Percentiles rank a stretch among this genome's conserved stretches.
phyloP scores from a whole-genome alignment of 1,140 invertebrate genomes.

The Drosophila tropicalis region DNA sequence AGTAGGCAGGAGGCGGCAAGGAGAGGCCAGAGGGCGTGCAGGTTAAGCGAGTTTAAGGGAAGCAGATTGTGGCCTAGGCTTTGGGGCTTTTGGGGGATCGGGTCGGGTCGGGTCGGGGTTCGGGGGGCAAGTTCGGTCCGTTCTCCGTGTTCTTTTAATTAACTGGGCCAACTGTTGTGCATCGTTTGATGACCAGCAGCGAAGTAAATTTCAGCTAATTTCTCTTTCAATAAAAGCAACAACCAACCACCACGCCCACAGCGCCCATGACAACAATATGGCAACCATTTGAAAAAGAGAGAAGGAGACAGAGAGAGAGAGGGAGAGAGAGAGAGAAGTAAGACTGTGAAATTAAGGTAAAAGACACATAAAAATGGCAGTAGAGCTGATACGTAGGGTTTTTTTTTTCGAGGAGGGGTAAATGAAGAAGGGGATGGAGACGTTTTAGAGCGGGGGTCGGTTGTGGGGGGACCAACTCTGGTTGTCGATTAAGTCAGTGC shows the following conservation, averaged over 20 bases:
- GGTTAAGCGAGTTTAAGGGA: too few species aligned
- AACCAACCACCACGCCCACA: slow-evolving; percentile 21
- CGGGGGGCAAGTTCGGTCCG: background rate
- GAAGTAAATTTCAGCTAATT: slow-evolving; percentile 75
- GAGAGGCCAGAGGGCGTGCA: too few species aligned
- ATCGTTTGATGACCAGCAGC: slow-evolving; percentile 43
- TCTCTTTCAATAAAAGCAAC: slow-evolving; percentile 72
- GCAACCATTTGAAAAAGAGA: slow-evolving; percentile 19
- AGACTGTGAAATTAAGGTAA: slow-evolving; percentile 21
- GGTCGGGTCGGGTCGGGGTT: background rate
- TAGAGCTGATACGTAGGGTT: background rate
- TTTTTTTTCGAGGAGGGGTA: background rate
- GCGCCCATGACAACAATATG: background rate
- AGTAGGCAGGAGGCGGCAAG: too few species aligned
- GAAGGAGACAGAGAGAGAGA: too few species aligned
- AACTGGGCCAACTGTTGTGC: slow-evolving; percentile 73
- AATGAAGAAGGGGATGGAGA: background rate
- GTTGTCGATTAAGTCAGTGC: slow-evolving; percentile 10
- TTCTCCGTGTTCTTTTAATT: slow-evolving; percentile 56
- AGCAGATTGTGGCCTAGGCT: too few species aligned
- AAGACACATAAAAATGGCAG: slow-evolving; percentile 16
- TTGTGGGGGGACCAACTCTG: background rate
- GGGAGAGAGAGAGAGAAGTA: background rate
- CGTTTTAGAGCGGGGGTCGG: too few species aligned
- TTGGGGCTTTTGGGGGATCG: background rate